A percentile compares a stretch with the other conserved stretches of the same genome.
Conservation (phyloP, 1,140 invertebrate species). For the Gonatopus flavifemur region DNA sequence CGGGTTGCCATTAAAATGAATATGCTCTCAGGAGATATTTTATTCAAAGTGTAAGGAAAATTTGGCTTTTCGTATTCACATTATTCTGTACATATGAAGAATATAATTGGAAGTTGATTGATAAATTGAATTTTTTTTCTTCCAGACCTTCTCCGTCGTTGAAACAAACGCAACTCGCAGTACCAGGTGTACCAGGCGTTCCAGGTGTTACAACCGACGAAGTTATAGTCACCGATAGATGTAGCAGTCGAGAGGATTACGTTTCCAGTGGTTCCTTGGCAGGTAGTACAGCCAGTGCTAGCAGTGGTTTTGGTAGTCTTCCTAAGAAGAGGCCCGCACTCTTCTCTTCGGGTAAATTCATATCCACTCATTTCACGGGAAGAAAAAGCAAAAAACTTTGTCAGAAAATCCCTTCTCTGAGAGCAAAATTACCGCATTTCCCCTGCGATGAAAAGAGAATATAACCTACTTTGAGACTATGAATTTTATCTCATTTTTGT, state of each 20-base stretch:
- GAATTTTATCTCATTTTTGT: not conserved
- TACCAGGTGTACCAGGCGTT: slow-evolving; percentile 55
- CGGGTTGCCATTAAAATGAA: slow-evolving; percentile 89
- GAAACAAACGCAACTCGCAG: slow-evolving; percentile 66
- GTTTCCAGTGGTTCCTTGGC: slow-evolving; percentile 57
- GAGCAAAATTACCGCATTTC: too few relatives aligned
- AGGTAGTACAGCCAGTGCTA: slow-evolving; percentile 74
- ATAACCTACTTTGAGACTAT: too few relatives aligned
- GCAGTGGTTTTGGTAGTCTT: slow-evolving; percentile 81
- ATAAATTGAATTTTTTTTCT: slow-evolving; percentile 13
- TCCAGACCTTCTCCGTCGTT: slow-evolving; percentile 69
- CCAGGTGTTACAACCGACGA: slow-evolving; percentile 45
- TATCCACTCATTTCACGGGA: not conserved
- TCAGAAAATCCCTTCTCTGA: too few relatives aligned
- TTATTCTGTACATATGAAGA: not conserved
- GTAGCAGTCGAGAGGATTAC: slow-evolving; percentile 65
- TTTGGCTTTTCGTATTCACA: too few relatives aligned
- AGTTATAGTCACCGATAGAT: slow-evolving; percentile 39
- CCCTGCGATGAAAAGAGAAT: too few relatives aligned
- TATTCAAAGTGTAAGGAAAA: slow-evolving; percentile 92
- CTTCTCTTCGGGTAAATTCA: slow-evolving; percentile 59
- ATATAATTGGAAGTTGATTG: not conserved
- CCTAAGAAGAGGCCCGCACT: slow-evolving; percentile 72
- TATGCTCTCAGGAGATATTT: slow-evolving; percentile 91
- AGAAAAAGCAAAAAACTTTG: not conserved